These are phyloP conservation scores for Misgurnus mizolepis DNA, from an alignment of 2,113 vertebrate species.

Conservation along the genomic window DNA sequence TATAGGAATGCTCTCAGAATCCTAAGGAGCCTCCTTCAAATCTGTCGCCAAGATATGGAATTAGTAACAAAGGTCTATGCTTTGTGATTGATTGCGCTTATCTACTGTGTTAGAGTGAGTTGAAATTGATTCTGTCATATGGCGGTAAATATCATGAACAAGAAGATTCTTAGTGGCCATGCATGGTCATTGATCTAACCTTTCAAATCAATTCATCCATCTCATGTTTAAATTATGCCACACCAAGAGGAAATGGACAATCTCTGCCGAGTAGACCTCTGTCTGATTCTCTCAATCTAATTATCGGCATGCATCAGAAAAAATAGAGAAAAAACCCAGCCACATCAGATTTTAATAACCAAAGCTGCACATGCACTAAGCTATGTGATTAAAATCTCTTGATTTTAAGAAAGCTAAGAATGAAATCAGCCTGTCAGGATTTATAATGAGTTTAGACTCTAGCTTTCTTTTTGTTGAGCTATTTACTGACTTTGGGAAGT, in stretches of 20 bases:
- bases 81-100: conserved; percentile 58
- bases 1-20: conserved; percentile 20
- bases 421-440: conserved; percentile 21
- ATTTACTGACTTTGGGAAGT: conserved; percentile 20
- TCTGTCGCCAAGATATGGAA: conserved; percentile 40
- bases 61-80: conserved; percentile 38
- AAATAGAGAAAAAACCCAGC: neutral
- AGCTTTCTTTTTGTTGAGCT: neutral
- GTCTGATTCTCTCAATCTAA: conserved; percentile 38
- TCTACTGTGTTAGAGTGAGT: conserved; percentile 55
- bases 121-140: conserved; percentile 62
- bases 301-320: conserved; percentile 29
- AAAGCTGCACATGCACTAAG: conserved; percentile 24
- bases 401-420: conserved; percentile 17
- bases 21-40: conserved; percentile 20
- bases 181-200: conserved; percentile 55
- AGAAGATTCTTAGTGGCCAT: conserved; percentile 40
- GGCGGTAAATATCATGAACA: conserved; percentile 58
- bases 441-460: conserved; percentile 33
- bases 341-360: conserved; percentile 30
- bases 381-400: conserved; percentile 34
- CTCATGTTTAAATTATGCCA: conserved; percentile 38
- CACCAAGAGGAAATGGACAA: conserved; percentile 49
- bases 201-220: conserved; percentile 54
- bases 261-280: conserved; percentile 41